Conservation (phyloP, 2,113 vertebrate genomes). For the Epinephelus moara region DNA sequence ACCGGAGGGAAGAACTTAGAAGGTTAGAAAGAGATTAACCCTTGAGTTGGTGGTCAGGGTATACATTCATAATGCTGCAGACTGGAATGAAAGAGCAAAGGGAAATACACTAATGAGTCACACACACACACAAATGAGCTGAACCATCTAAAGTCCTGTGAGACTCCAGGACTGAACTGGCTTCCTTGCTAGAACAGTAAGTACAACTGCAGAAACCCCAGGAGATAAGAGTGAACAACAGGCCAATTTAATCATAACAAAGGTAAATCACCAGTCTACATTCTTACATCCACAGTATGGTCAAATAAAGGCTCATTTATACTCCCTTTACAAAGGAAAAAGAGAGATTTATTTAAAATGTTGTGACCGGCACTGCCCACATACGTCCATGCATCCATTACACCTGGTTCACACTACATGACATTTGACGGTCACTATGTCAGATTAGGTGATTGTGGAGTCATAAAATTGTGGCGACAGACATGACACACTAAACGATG, state of each 20-base stretch:
- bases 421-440: too few relatives aligned
- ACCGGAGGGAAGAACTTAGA: not conserved
- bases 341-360: too few relatives aligned
- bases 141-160: not conserved
- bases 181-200: conserved; percentile 19
- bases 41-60: conserved; percentile 20
- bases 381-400: too few relatives aligned
- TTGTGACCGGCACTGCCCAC: too few relatives aligned
- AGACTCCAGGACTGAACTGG: conserved; percentile 1
- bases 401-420: too few relatives aligned
- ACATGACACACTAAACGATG: too few relatives aligned
- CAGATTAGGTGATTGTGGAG: too few relatives aligned
- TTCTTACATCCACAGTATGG: not conserved
- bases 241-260: not conserved
- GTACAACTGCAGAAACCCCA: not conserved
- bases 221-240: not conserved
- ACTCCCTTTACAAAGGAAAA: too few relatives aligned
- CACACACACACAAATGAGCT: not conserved
- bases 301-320: too few relatives aligned
- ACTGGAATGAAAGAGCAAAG: not conserved
- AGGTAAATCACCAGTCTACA: not conserved
- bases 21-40: conserved; percentile 35
- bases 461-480: too few relatives aligned
- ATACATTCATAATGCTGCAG: conserved; percentile 19
- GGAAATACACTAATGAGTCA: conserved; percentile 20